Conservation (phyloP, 2,113 vertebrate species). For the Sciurus niger region DNA sequence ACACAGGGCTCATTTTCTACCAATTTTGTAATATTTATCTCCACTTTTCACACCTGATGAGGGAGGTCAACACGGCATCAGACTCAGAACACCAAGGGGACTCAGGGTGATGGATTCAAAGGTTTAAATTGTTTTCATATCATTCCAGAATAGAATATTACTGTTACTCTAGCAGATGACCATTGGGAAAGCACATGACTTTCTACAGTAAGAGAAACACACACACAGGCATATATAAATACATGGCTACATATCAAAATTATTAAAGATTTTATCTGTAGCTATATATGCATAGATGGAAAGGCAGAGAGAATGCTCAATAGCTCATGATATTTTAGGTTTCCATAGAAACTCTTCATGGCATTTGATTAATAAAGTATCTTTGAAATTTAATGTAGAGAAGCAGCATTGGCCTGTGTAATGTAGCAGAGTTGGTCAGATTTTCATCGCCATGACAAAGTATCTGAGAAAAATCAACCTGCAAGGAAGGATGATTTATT, state of each 20-base stretch:
- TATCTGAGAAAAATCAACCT: neutral
- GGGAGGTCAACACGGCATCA: neutral
- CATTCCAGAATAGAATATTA: neutral
- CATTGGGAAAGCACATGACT: neutral
- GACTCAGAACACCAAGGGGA: neutral
- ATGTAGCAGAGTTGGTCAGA: neutral
- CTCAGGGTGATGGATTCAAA: neutral
- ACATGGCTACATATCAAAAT: neutral
- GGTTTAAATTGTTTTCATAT: neutral
- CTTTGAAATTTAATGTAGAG: slow-evolving; percentile 25
- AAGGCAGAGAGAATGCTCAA: neutral
- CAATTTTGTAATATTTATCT: slow-evolving; percentile 22
- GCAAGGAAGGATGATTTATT: neutral
- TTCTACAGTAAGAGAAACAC: neutral
- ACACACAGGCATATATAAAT: neutral
- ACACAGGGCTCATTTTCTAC: neutral
- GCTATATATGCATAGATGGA: no score
- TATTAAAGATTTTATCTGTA: neutral
- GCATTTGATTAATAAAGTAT: slow-evolving; percentile 12
- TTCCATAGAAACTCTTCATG: neutral
- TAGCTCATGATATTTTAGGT: neutral
- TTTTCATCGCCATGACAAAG: neutral
- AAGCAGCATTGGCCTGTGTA: neutral
- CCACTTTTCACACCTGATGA: neutral
- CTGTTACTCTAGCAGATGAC: neutral